Evolutionary conservation across 2,888 invertebrate genomes (phyloP).

Genomic region (Muscina levida): DNA sequence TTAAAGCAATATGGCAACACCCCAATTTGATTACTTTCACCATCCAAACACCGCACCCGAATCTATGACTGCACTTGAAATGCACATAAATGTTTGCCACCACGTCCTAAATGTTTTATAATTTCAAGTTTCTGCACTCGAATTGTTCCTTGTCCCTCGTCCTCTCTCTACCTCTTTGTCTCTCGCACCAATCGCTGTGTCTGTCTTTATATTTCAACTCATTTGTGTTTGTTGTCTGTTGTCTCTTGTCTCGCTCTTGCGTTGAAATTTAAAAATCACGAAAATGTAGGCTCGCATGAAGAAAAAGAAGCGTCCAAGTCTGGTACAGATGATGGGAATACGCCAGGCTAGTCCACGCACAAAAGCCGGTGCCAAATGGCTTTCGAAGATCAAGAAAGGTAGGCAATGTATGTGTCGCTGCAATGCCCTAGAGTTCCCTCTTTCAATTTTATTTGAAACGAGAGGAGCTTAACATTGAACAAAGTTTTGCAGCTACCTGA

Average conservation of each 20-base stretch:
- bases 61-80: slow-evolving; percentile 8
- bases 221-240: slow-evolving; percentile 65
- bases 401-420: slow-evolving; percentile 80
- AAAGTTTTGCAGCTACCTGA: slow-evolving; percentile 51
- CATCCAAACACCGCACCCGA: not conserved
- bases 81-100: not conserved
- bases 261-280: slow-evolving; percentile 42
- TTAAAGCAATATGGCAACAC: slow-evolving; percentile 78
- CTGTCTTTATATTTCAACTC: slow-evolving; percentile 57
- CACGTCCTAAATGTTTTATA: slow-evolving; percentile 2
- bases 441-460: not conserved
- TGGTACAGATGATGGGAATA: slow-evolving; percentile 91
- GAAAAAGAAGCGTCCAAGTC: slow-evolving; percentile 89
- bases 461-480: slow-evolving; percentile 32
- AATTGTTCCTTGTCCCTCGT: not conserved
- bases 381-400: slow-evolving; percentile 92
- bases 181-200: slow-evolving; percentile 22
- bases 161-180: too few relatives aligned
- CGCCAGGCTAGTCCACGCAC: slow-evolving; percentile 89
- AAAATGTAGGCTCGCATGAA: slow-evolving; percentile 82
- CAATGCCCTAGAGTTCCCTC: slow-evolving; percentile 53
- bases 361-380: slow-evolving; percentile 93
- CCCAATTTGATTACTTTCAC: not conserved
- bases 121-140: slow-evolving; percentile 3
- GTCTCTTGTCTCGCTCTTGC: slow-evolving; percentile 69